These are phyloP conservation scores for Glandiceps talaboti DNA, from an alignment of 53 echinoderm and acorn worm species.

Conservation along the genomic window DNA sequence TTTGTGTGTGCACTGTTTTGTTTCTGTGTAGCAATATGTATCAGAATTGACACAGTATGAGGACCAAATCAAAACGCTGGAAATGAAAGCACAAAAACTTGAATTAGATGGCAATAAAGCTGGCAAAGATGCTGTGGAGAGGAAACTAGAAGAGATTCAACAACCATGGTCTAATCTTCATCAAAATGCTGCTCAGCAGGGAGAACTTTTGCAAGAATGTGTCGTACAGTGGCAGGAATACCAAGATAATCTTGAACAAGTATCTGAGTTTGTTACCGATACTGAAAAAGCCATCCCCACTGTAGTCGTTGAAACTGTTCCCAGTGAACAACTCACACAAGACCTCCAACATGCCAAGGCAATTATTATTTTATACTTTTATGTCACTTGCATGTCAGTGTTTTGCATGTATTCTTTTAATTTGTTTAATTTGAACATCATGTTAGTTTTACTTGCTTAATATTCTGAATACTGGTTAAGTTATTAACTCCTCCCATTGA, in stretches of 20 bases:
- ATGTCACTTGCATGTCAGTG: too few species aligned
- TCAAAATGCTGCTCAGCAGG: not conserved
- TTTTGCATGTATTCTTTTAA: too few species aligned
- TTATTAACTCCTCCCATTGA: too few species aligned
- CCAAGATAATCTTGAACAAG: conserved; percentile 42
- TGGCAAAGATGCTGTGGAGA: conserved; percentile 48
- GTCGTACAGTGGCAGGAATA: conserved; percentile 54
- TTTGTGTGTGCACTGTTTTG: not conserved
- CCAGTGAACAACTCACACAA: conserved; percentile 31
- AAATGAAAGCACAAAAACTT: conserved; percentile 28
- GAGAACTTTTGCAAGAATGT: not conserved
- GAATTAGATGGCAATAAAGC: conserved; percentile 31
- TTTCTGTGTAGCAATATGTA: not conserved
- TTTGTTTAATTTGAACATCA: not conserved
- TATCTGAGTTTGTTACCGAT: conserved; percentile 36
- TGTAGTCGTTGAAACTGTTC: conserved; percentile 27
- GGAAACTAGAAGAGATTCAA: conserved; percentile 25
- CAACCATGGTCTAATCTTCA: conserved; percentile 1
- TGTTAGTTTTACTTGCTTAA: too few species aligned
- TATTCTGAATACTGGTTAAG: too few species aligned
- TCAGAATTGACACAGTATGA: conserved; percentile 23
- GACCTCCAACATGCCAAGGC: conserved; percentile 48
- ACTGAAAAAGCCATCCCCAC: conserved; percentile 34
- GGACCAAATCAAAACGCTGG: conserved; percentile 34
- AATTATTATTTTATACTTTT: conserved; percentile 1